Evolutionary conservation across 2,888 invertebrate species (phyloP).

Genomic region (Ormyrus pomaceus): DNA sequence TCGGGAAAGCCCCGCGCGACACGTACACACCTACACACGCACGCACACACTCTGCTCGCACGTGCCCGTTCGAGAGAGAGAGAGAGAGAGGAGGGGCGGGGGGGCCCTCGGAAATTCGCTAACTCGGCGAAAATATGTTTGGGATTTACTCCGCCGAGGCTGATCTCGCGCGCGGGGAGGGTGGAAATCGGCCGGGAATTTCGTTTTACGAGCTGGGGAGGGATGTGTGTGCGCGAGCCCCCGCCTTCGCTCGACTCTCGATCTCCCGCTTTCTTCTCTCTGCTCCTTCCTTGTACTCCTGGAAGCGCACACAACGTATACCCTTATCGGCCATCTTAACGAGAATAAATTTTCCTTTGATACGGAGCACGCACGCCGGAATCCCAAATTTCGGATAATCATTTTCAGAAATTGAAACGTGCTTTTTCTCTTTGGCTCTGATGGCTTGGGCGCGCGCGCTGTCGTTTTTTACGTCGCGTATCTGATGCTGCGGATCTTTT

Average conservation of each 20-base stretch:
- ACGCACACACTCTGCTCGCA: neutral
- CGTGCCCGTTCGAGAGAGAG: no score
- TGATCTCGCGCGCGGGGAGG: conserved; percentile 40
- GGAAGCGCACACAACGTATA: no score
- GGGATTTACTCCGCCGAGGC: conserved; percentile 65
- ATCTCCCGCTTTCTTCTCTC: conserved; percentile 13
- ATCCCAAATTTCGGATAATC: conserved; percentile 49
- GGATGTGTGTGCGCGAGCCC: neutral
- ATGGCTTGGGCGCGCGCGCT: no score
- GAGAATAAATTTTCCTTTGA: conserved; percentile 48
- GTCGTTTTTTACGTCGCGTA: neutral
- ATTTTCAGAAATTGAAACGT: conserved; percentile 54
- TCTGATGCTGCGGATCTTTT: conserved; percentile 27
- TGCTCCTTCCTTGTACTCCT: neutral
- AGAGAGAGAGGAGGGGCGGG: neutral
- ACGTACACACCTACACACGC: conserved; percentile 38
- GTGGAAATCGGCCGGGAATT: conserved; percentile 65
- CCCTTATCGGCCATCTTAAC: conserved; percentile 51
- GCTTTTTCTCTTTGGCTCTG: conserved; percentile 1
- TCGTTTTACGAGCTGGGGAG: conserved; percentile 66
- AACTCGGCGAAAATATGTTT: conserved; percentile 74
- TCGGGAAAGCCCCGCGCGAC: conserved; percentile 53
- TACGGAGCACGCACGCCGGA: neutral
- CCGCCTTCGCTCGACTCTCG: neutral
- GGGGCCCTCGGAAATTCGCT: conserved; percentile 65